phyloP scores from a whole-genome alignment of 2,888 invertebrate genomes.

The Dendrolimus pini region DNA sequence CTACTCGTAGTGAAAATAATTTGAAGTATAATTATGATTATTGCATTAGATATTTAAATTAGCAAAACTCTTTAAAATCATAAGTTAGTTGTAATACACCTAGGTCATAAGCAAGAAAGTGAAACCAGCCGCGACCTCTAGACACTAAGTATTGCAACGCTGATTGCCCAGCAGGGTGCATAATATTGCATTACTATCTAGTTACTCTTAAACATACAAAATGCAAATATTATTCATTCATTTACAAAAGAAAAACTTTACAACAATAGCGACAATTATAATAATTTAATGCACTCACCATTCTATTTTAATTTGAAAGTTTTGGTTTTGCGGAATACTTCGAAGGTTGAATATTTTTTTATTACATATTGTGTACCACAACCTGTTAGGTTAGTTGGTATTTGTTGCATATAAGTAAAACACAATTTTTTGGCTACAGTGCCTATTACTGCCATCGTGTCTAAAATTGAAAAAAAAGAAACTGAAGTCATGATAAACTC shows the following conservation, averaged over 20 bases:
- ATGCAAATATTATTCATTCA: not conserved
- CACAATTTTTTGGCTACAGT: no score
- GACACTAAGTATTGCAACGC: not conserved
- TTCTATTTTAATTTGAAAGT: not conserved
- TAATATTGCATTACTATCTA: not conserved
- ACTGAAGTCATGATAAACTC: no score
- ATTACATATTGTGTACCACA: not conserved
- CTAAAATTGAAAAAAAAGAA: no score
- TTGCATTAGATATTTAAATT: no score
- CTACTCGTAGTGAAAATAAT: no score
- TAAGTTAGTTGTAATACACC: no score
- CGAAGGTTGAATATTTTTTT: not conserved
- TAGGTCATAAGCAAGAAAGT: not conserved
- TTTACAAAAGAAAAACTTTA: not conserved
- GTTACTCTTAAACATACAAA: not conserved
- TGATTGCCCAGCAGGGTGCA: not conserved
- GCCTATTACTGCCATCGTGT: no score
- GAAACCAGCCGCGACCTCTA: constrained; percentile 17
- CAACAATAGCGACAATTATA: not conserved
- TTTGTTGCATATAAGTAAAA: no score
- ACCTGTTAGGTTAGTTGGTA: not conserved
- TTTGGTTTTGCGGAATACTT: not conserved
- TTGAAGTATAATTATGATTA: no score
- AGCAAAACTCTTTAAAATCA: no score
- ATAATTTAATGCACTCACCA: not conserved